Percentiles rank a stretch among this genome's conserved stretches.
Evolutionary conservation across 2,797 vertebrate species (phyloP).

Genomic region (Pampus argenteus): DNA sequence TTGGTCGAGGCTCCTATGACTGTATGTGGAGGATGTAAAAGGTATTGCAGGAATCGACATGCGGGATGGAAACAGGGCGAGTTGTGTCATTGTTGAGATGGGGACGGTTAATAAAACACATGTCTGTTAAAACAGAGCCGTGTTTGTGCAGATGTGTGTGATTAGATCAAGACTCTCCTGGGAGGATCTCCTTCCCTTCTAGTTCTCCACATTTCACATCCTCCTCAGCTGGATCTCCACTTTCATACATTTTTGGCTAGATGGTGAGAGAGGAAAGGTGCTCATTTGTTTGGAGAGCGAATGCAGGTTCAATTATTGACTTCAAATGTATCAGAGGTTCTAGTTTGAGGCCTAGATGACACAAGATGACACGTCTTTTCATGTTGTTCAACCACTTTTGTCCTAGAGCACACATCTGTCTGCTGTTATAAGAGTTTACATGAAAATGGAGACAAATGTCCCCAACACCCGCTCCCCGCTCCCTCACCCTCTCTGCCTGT

Average conservation of each 20-base stretch:
- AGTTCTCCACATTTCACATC: slow-evolving; percentile 56
- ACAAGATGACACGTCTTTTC: neutral
- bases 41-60: slow-evolving; percentile 26
- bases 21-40: slow-evolving; percentile 7
- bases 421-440: slow-evolving; percentile 55
- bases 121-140: slow-evolving; percentile 68
- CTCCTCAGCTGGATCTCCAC: slow-evolving; percentile 51
- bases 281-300: slow-evolving; percentile 36
- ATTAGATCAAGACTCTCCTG: slow-evolving; percentile 67
- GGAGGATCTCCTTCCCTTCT: slow-evolving; percentile 68
- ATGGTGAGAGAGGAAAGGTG: slow-evolving; percentile 32
- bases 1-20: neutral
- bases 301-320: slow-evolving; percentile 9
- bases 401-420: slow-evolving; percentile 40
- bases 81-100: slow-evolving; percentile 56
- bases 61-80: slow-evolving; percentile 32
- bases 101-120: slow-evolving; percentile 73
- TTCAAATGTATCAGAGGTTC: neutral
- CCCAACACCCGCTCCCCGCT: neutral
- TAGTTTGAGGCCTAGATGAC: slow-evolving; percentile 10
- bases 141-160: slow-evolving; percentile 80
- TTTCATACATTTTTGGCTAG: slow-evolving; percentile 29
- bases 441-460: slow-evolving; percentile 60
- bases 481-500: slow-evolving; percentile 54
- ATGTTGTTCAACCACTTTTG: slow-evolving; percentile 7